Percentiles rank a stretch among this genome's conserved stretches.
phyloP scores from a whole-genome alignment of 2,797 vertebrate species.

The Lemur catta region DNA sequence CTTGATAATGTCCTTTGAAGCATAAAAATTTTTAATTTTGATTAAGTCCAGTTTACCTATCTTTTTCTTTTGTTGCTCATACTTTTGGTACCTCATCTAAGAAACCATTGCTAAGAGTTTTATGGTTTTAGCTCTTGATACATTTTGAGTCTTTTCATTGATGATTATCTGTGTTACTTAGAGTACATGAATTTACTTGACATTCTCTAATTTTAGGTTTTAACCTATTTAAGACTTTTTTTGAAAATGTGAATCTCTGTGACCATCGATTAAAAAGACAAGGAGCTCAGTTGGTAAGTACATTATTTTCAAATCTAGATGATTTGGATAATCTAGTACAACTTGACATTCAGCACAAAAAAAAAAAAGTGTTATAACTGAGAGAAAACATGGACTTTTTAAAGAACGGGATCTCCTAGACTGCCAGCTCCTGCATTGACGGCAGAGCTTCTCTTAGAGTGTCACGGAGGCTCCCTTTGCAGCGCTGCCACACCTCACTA shows the following conservation, averaged over 20 bases:
- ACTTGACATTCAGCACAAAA: not conserved
- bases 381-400: not conserved
- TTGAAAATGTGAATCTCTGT: constrained; percentile 98
- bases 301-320: constrained; percentile 19
- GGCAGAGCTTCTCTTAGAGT: not conserved
- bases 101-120: not conserved
- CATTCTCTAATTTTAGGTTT: constrained; percentile 88
- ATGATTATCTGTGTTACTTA: not conserved
- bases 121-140: not conserved
- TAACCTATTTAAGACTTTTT: constrained; percentile 99
- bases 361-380: not conserved
- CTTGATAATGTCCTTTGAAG: not conserved
- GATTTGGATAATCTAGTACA: constrained; percentile 20
- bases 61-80: not conserved
- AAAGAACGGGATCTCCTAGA: not conserved
- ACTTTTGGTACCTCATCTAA: not conserved
- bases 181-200: not conserved
- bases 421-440: not conserved
- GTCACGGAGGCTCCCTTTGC: not conserved
- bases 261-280: constrained; percentile 98
- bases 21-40: constrained; percentile 14
- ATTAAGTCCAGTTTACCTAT: not conserved
- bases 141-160: not conserved
- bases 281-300: constrained; percentile 95
- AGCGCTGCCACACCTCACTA: not conserved